Conservation (phyloP, 2,888 invertebrate species). For the Eristalinus aeneus region DNA sequence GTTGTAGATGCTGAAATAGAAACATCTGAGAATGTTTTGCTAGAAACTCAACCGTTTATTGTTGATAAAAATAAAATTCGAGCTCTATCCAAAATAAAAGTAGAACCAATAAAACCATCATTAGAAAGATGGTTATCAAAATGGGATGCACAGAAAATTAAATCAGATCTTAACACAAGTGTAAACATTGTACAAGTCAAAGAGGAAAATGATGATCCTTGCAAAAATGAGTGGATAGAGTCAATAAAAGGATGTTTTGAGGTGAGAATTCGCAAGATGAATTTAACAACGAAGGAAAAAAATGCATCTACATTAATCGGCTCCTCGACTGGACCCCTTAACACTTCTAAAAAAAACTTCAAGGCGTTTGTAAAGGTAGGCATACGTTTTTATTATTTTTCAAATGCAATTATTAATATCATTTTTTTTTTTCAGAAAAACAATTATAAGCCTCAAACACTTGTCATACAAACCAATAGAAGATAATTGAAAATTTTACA, state of each 20-base stretch:
- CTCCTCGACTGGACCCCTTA: slow-evolving; percentile 37
- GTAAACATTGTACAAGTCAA: slow-evolving; percentile 53
- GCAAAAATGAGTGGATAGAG: slow-evolving; percentile 74
- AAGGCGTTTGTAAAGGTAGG: slow-evolving; percentile 80
- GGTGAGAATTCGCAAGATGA: slow-evolving; percentile 74
- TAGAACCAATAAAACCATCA: slow-evolving; percentile 72
- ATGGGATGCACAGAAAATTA: slow-evolving; percentile 63
- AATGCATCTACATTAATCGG: slow-evolving; percentile 35
- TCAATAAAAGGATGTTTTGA: slow-evolving; percentile 75
- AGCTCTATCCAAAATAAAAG: slow-evolving; percentile 71
- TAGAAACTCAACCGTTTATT: slow-evolving; percentile 72
- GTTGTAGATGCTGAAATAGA: neutral
- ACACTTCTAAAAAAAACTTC: slow-evolving; percentile 75
- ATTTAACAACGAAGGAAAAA: slow-evolving; percentile 59
- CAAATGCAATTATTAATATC: neutral
- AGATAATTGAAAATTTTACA: too few species aligned
- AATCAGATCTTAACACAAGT: slow-evolving; percentile 29
- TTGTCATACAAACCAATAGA: slow-evolving; percentile 71
- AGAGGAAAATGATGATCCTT: slow-evolving; percentile 55
- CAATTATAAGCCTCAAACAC: slow-evolving; percentile 74
- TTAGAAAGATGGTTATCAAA: slow-evolving; percentile 76
- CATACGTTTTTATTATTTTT: slow-evolving; percentile 40
- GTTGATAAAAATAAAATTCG: slow-evolving; percentile 32
- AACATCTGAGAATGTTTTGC: slow-evolving; percentile 66
- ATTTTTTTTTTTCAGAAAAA: slow-evolving; percentile 72